These are phyloP conservation scores for Eumaeus atala DNA, from an alignment of 1,140 invertebrate genomes.

Conservation along the genomic window DNA sequence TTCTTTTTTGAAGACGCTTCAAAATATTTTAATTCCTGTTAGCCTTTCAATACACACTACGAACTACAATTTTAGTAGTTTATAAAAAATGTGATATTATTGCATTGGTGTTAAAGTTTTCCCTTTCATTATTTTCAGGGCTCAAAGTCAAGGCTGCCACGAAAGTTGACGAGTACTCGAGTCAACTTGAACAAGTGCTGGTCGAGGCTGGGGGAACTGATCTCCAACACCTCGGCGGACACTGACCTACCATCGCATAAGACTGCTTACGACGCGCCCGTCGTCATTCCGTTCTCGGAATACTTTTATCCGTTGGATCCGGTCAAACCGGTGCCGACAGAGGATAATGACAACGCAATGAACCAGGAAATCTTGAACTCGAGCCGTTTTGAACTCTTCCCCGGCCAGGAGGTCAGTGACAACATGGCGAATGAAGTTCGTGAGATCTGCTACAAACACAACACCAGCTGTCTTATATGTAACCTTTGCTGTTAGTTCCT, in stretches of 20 bases:
- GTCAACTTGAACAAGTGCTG: constrained; percentile 76
- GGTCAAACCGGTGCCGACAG: constrained; percentile 54
- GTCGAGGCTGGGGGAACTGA: constrained; percentile 74
- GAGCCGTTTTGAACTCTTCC: constrained; percentile 55
- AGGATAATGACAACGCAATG: constrained; percentile 56
- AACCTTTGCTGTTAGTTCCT: constrained; percentile 52
- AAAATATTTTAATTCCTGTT: not conserved
- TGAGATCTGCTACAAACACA: constrained; percentile 66
- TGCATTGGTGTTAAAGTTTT: not conserved
- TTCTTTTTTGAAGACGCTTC: not conserved
- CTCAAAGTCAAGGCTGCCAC: constrained; percentile 68
- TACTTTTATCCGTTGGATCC: constrained; percentile 59
- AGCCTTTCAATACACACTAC: not conserved
- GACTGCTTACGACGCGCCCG: constrained; percentile 59
- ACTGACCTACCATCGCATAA: constrained; percentile 63
- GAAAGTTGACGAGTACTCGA: constrained; percentile 67
- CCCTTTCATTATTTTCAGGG: constrained; percentile 59
- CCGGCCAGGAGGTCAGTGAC: constrained; percentile 68
- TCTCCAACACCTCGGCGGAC: constrained; percentile 59
- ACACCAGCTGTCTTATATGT: constrained; percentile 60
- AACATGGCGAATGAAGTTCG: constrained; percentile 74
- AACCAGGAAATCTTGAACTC: constrained; percentile 57
- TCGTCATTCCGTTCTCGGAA: constrained; percentile 53
- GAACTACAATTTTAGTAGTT: not conserved
- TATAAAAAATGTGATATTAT: not conserved